A percentile compares a stretch with the other conserved stretches of the same genome.
phyloP scores from a whole-genome alignment of 2,113 vertebrate genomes.

The Rhinogobius similis region DNA sequence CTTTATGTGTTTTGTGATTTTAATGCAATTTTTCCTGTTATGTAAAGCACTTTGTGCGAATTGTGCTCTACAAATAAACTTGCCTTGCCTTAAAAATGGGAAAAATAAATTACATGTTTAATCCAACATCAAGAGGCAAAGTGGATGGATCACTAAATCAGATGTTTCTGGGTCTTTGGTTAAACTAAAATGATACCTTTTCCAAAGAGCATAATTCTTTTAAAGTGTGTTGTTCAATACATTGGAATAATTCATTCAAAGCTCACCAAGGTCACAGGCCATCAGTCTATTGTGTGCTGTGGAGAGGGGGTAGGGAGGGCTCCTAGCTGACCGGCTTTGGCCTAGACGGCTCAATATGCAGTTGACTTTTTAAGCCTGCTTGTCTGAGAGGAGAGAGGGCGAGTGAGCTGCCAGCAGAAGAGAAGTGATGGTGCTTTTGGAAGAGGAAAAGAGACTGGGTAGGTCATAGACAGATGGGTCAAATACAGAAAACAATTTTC shows the following conservation, averaged over 20 bases:
- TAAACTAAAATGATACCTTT: too few relatives aligned
- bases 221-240: too few relatives aligned
- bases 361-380: conserved; percentile 79
- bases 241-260: conserved; percentile 26
- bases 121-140: too few relatives aligned
- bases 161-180: too few relatives aligned
- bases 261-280: conserved; percentile 66
- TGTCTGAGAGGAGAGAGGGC: conserved; percentile 74
- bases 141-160: too few relatives aligned
- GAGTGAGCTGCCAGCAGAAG: conserved; percentile 46
- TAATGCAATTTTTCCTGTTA: too few relatives aligned
- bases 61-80: too few relatives aligned
- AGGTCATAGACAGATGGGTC: conserved; percentile 10
- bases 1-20: too few relatives aligned
- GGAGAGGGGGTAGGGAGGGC: conserved; percentile 49
- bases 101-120: too few relatives aligned
- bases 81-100: too few relatives aligned
- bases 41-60: too few relatives aligned
- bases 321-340: conserved; percentile 65
- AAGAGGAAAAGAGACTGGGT: conserved; percentile 16
- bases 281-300: conserved; percentile 64
- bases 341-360: conserved; percentile 77
- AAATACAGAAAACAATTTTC: too few relatives aligned
- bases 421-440: conserved; percentile 59
- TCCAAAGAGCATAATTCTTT: background rate